These are phyloP conservation scores for Anolis sagrei DNA, from an alignment of 2,113 vertebrate genomes.

Conservation along the genomic window DNA sequence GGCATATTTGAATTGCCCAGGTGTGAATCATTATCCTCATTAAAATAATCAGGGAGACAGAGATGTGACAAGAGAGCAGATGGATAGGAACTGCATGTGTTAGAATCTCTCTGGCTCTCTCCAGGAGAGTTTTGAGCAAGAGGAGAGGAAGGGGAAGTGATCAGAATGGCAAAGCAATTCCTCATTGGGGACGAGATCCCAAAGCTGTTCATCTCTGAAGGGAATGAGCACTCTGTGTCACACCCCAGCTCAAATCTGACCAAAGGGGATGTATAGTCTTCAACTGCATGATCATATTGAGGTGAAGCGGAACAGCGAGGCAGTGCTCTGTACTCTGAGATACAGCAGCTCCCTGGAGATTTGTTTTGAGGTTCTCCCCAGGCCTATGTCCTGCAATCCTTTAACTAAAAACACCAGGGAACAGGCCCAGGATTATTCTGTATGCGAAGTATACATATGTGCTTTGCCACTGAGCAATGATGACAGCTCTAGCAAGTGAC, in stretches of 20 bases:
- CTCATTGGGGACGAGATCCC: not conserved
- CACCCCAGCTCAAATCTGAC: not conserved
- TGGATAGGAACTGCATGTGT: conserved; percentile 58
- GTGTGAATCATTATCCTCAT: conserved; percentile 81
- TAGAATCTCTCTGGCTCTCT: not conserved
- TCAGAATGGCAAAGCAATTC: not conserved
- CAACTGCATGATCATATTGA: not conserved
- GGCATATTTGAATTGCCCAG: conserved; percentile 74
- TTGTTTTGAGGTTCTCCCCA: not conserved
- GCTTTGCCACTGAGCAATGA: not conserved
- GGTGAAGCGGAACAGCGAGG: not conserved
- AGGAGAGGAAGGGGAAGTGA: not conserved
- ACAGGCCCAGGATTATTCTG: not conserved
- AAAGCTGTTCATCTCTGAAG: not conserved
- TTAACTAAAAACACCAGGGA: not conserved
- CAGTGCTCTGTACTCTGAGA: not conserved
- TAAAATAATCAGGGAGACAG: conserved; percentile 76
- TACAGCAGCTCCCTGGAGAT: not conserved
- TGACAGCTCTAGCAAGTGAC: not conserved
- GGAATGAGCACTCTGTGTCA: not conserved
- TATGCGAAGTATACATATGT: not conserved
- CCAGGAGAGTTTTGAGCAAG: fast-evolving
- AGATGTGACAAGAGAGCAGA: conserved; percentile 75
- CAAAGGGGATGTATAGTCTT: not conserved
- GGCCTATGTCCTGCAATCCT: not conserved